Conservation (phyloP, 1,140 invertebrate species). For the Portunus trituberculatus region DNA sequence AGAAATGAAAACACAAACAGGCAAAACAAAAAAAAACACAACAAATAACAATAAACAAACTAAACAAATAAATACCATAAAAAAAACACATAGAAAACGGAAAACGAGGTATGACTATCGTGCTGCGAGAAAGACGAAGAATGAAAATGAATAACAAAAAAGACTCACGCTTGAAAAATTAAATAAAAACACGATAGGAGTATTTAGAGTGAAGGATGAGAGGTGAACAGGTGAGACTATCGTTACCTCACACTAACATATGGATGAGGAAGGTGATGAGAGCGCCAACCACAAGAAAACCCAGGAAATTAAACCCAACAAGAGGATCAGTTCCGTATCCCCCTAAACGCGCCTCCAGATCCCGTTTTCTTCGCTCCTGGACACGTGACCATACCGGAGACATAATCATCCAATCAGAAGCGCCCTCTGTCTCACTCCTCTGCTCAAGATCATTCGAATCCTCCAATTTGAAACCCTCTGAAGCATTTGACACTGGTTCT, state of each 20-base stretch:
- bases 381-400: background rate
- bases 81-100: too few relatives aligned
- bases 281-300: slow-evolving; percentile 50
- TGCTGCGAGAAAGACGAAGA: too few relatives aligned
- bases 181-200: too few relatives aligned
- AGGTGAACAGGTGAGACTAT: too few relatives aligned
- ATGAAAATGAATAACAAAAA: too few relatives aligned
- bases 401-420: background rate
- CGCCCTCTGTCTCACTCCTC: background rate
- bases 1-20: background rate
- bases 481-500: background rate
- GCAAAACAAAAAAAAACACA: too few relatives aligned
- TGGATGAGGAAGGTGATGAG: slow-evolving; percentile 51
- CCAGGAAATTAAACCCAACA: slow-evolving; percentile 48
- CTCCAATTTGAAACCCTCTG: background rate
- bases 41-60: background rate
- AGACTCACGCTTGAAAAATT: too few relatives aligned
- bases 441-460: background rate
- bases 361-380: slow-evolving; percentile 36
- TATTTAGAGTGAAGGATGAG: too few relatives aligned
- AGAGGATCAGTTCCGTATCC: slow-evolving; percentile 35
- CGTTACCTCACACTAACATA: background rate
- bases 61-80: background rate
- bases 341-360: background rate
- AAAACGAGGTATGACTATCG: too few relatives aligned